A percentile compares a stretch with the other conserved stretches of the same genome.
phyloP scores from a whole-genome alignment of 2,113 vertebrate species.

The Notarius lentiginosus region DNA sequence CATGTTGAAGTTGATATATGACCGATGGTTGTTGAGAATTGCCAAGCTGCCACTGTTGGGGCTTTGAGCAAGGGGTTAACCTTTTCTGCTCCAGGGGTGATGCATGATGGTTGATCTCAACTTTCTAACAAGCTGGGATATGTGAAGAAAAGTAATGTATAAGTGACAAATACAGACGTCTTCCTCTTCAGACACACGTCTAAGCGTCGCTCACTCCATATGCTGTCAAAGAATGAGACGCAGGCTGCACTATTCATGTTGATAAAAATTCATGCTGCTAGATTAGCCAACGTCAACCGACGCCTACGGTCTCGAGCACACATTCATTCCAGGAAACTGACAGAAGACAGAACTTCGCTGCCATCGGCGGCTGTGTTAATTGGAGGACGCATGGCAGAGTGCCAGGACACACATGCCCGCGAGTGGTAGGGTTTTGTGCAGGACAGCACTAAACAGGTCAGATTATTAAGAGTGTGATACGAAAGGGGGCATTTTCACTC shows the following conservation, averaged over 20 bases:
- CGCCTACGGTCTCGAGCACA: conserved; percentile 21
- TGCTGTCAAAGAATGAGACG: conserved; percentile 1
- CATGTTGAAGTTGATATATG: not conserved
- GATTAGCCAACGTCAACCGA: conserved; percentile 18
- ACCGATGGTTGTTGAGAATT: no score
- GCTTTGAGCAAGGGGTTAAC: no score
- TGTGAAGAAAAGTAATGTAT: no score
- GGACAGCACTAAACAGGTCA: conserved; percentile 33
- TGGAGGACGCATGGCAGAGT: conserved; percentile 67
- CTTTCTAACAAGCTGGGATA: no score
- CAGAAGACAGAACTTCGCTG: conserved; percentile 62
- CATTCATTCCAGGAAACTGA: conserved; percentile 39
- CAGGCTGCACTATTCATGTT: conserved; percentile 1
- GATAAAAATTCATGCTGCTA: conserved; percentile 6
- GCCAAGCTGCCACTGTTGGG: not conserved
- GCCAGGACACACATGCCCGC: conserved; percentile 62
- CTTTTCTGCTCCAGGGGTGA: no score
- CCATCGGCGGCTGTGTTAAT: conserved; percentile 66
- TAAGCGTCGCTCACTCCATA: not conserved
- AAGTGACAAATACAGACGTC: no score
- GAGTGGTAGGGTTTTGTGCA: conserved; percentile 56
- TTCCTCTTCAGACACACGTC: not conserved
- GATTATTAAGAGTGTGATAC: not conserved
- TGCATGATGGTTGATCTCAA: no score
- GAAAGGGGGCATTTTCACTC: conserved; percentile 1